phyloP scores from a whole-genome alignment of 92 coral and sea anemone species.

The Bergia puertoricense region DNA sequence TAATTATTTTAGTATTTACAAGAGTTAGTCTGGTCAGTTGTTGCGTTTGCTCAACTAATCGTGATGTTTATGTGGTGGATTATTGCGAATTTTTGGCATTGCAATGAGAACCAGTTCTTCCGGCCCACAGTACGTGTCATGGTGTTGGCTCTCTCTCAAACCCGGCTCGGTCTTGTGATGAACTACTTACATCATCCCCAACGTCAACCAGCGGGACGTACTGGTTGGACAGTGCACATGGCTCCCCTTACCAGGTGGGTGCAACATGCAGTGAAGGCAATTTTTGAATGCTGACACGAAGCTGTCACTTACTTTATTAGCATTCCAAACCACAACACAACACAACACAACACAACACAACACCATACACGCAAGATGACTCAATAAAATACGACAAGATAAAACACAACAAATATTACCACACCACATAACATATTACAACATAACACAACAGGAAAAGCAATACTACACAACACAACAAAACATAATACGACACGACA shows the following conservation, averaged over 20 bases:
- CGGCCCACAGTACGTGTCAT: conserved; percentile 47
- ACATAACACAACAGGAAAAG: too few species aligned
- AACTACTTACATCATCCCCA: conserved; percentile 62
- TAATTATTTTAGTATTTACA: too few species aligned
- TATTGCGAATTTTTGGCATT: neutral
- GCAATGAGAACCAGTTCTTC: conserved; percentile 8
- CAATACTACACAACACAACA: too few species aligned
- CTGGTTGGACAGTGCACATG: conserved; percentile 82
- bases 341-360: too few species aligned
- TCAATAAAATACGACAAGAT: too few species aligned
- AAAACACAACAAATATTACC: too few species aligned
- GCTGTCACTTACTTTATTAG: neutral
- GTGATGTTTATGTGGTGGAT: neutral
- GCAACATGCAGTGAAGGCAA: too few species aligned
- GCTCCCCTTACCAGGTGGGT: conserved; percentile 76
- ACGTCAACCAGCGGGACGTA: conserved; percentile 74
- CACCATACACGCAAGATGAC: too few species aligned
- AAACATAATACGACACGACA: too few species aligned
- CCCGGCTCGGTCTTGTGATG: conserved; percentile 92
- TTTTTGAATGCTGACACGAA: neutral
- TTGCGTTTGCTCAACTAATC: neutral
- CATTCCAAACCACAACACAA: too few species aligned
- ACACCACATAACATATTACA: too few species aligned
- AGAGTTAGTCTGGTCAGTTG: neutral
- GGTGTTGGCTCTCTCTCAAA: conserved; percentile 82